Evolutionary conservation across 2,113 vertebrate species (phyloP), one percentile per base, ranked within the genome.

Genomic region (Hypocryptadius cinnamomeus): DNA sequence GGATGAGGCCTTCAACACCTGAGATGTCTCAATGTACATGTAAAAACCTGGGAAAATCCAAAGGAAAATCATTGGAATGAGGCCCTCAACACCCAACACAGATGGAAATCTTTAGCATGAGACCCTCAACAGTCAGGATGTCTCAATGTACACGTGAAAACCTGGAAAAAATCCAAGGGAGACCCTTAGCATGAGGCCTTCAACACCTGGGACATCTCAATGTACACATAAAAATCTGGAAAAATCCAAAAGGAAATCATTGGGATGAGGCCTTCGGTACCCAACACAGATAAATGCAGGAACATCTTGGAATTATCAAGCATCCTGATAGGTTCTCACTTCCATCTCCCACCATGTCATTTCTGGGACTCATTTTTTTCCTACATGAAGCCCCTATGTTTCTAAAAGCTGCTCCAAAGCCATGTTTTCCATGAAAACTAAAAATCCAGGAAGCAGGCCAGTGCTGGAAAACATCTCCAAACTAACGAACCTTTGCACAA

Each of bases 171-270:
- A 50, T 18, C 28, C 28, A 53, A 11, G 16, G 27, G 50, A 28
- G 6, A 13, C 14, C 40, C 13, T 42, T 42, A 39, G 39, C 11
- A 31, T 51, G 27, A 13, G 35, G 21, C 6, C 5, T 2, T 70
- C 25, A 31, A 5, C 10, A 54, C 7, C 51, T 44, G 97, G 0
- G 99, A 99, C 0, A 99, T 99, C 95, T 99, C 99, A 4, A 99
- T 99, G 97, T 99, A 99, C 99, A 99, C 99, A 98, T 99, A 99
- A 97, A 99, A 99, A 87, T 99, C 99, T 99, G 10, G 37, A 51
- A 66, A 92, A 45, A 53, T 48, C 61, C 66, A 77, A 63, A 61
- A 2, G 53, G 44, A 80, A 78, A 79, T 2, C 0, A 0, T 72
- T 54, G 53, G 44, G 28, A 7, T 25, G 14, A 13, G 8, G 15